Percentiles rank a stretch among this genome's conserved stretches.
Conservation (phyloP, 2,113 vertebrate genomes). For the Vulpes lagopus region DNA sequence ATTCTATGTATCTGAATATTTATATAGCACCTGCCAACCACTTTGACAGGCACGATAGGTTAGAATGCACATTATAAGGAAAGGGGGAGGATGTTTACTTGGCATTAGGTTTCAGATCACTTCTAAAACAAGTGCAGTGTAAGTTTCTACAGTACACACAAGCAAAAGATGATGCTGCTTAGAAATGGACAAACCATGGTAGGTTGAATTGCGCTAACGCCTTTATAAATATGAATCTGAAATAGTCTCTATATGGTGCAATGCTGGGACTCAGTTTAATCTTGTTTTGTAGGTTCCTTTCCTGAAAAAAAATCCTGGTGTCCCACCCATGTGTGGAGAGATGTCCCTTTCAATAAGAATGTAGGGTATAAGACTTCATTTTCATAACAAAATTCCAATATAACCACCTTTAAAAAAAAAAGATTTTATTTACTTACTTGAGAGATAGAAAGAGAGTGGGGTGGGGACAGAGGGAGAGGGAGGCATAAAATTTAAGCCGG, state of each 20-base stretch:
- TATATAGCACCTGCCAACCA: constrained; percentile 75
- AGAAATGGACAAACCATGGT: neutral
- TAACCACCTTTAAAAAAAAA: neutral
- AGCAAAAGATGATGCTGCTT: neutral
- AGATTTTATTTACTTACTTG: neutral
- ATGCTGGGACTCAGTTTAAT: neutral
- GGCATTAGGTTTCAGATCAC: constrained; percentile 37
- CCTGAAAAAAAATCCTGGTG: neutral
- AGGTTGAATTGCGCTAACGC: neutral
- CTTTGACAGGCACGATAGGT: constrained; percentile 70
- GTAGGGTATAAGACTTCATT: neutral
- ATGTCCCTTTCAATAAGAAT: neutral
- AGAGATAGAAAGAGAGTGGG: no score
- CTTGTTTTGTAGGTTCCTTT: neutral
- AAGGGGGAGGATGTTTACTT: neutral
- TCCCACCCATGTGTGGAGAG: rapidly evolving
- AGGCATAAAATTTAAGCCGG: neutral
- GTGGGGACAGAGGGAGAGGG: neutral
- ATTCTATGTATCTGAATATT: constrained; percentile 71
- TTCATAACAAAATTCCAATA: neutral
- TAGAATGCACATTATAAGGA: constrained; percentile 44
- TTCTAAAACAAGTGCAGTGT: constrained; percentile 44
- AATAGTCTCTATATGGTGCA: neutral
- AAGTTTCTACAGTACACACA: neutral
- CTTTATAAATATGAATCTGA: neutral